These are phyloP conservation scores for Halocynthia roretzi DNA, from an alignment of 23 tunicate genomes.

Conservation along the genomic window DNA sequence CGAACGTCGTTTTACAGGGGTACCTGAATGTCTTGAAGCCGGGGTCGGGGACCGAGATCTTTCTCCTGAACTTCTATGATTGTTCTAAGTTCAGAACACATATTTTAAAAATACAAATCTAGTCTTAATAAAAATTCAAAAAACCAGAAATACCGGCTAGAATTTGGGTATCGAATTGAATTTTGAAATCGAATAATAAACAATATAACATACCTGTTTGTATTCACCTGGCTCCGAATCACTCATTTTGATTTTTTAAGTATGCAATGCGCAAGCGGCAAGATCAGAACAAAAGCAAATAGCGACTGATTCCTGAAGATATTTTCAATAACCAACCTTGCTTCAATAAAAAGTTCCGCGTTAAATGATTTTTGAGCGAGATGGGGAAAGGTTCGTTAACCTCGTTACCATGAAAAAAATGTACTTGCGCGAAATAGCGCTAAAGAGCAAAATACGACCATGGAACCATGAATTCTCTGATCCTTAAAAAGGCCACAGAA, in stretches of 20 bases:
- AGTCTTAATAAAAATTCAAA: conserved; percentile 1
- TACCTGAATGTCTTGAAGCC: conserved; percentile 5
- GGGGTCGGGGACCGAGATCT: conserved; percentile 19
- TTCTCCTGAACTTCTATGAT: conserved; percentile 37
- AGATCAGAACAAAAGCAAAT: no score
- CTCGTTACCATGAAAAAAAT: no score
- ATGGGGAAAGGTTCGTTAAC: no score
- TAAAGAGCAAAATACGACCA: no score
- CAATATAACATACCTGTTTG: conserved; percentile 41
- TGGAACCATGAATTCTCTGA: no score
- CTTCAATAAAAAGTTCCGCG: no score
- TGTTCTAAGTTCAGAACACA: conserved; percentile 7
- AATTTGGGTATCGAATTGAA: not conserved
- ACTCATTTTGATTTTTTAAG: conserved; percentile 34
- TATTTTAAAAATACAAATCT: not conserved
- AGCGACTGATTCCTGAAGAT: no score
- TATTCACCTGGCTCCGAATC: conserved; percentile 84
- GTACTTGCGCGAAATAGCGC: no score
- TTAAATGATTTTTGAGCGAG: no score
- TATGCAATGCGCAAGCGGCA: not conserved
- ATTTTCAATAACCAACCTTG: no score
- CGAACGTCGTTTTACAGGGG: conserved; percentile 16
- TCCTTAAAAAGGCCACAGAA: no score
- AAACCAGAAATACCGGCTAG: not conserved
- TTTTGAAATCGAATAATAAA: not conserved